Evolutionary conservation across 2,888 invertebrate species (phyloP).

Genomic region (Odontocerum albicorne): DNA sequence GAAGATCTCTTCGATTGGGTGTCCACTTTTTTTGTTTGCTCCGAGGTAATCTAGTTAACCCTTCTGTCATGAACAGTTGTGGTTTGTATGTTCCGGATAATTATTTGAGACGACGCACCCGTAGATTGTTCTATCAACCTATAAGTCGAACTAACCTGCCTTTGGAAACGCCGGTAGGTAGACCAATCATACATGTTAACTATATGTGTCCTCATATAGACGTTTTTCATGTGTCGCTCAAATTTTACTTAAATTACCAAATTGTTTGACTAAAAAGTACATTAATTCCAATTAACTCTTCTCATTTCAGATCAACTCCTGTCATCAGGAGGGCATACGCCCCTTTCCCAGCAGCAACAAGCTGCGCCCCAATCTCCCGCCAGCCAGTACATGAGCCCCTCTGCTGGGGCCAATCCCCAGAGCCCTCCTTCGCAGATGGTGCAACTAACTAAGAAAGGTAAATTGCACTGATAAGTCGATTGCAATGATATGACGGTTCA

Average conservation of each 20-base stretch:
- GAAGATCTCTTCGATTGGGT: no score
- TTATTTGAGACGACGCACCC: no score
- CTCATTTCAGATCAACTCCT: conserved; percentile 10
- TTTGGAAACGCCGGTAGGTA: background rate
- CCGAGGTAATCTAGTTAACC: conserved; percentile 37
- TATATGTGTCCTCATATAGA: no score
- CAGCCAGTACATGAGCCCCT: conserved; percentile 54
- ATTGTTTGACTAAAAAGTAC: background rate
- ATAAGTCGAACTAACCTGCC: no score
- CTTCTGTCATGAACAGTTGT: background rate
- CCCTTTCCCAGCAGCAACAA: conserved; percentile 40
- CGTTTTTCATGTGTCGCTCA: no score
- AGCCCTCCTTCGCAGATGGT: conserved; percentile 30
- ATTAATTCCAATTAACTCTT: background rate
- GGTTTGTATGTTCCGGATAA: background rate
- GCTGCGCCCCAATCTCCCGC: conserved; percentile 56
- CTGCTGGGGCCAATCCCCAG: conserved; percentile 37
- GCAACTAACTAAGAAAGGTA: conserved; percentile 51
- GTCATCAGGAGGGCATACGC: conserved; percentile 1
- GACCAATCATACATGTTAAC: no score
- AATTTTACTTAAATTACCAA: no score
- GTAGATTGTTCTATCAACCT: no score
- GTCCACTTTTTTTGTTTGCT: no score
- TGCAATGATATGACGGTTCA: no score
- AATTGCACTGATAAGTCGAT: no score